Evolutionary conservation across 2,113 vertebrate genomes (phyloP).

Genomic region (Sceloporus undulatus): DNA sequence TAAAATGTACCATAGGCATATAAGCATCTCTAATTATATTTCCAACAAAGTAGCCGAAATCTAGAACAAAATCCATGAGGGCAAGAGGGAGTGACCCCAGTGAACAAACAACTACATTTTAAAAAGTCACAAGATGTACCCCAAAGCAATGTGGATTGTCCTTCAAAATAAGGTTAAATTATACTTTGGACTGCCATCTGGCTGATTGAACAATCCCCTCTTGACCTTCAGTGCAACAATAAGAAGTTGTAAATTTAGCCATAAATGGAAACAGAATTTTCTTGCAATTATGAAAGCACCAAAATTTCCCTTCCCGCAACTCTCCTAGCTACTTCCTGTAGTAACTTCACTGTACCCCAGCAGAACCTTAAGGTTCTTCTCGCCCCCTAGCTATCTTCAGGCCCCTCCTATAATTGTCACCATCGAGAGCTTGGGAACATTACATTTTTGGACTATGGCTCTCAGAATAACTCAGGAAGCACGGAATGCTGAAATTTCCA

Average conservation of each 20-base stretch:
- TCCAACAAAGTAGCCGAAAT: background rate
- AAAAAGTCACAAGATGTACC: background rate
- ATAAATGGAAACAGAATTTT: slow-evolving; percentile 27
- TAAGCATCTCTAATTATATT: background rate
- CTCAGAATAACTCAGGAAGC: too few relatives aligned
- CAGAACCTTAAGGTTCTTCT: background rate
- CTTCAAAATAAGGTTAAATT: slow-evolving; percentile 5
- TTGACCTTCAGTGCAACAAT: background rate
- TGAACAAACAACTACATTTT: background rate
- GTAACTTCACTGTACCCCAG: background rate
- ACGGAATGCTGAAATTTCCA: too few relatives aligned
- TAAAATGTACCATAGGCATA: background rate
- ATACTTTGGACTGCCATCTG: background rate
- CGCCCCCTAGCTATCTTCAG: background rate
- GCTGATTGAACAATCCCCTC: background rate
- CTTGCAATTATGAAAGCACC: background rate
- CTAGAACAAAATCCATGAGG: background rate
- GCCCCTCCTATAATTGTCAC: too few relatives aligned
- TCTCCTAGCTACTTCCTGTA: background rate
- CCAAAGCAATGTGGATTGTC: background rate
- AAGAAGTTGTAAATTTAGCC: background rate
- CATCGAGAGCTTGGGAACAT: too few relatives aligned
- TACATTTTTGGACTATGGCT: too few relatives aligned
- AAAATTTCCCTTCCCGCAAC: background rate
- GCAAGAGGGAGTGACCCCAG: too few relatives aligned